Evolutionary conservation across 2,113 vertebrate species (phyloP).

Genomic region (Chloebia gouldiae): DNA sequence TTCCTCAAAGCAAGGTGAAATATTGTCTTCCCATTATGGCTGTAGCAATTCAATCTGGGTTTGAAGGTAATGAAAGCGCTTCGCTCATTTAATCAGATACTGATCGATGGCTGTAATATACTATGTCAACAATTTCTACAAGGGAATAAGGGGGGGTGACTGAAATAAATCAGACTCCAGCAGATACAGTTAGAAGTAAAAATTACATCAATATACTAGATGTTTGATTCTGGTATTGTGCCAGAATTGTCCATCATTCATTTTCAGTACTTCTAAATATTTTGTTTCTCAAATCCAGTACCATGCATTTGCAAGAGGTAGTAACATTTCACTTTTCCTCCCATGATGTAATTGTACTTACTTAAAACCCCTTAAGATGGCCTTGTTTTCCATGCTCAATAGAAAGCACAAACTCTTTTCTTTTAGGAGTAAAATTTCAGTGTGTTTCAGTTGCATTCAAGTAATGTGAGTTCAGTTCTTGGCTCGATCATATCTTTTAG

Average conservation of each 20-base stretch:
- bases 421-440: neutral
- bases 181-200: neutral
- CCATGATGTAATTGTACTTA: neutral
- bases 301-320: neutral
- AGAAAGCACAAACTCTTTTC: neutral
- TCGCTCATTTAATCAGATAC: slow-evolving; percentile 55
- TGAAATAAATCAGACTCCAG: slow-evolving; percentile 22
- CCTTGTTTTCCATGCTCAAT: neutral
- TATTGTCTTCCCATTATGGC: slow-evolving; percentile 1
- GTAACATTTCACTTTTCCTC: neutral
- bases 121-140: slow-evolving; percentile 32
- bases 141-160: neutral
- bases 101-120: slow-evolving; percentile 55
- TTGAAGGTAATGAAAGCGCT: slow-evolving; percentile 50
- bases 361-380: neutral
- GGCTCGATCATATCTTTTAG: neutral
- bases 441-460: neutral
- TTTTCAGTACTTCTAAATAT: neutral
- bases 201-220: neutral
- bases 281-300: neutral
- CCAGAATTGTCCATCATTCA: neutral
- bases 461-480: neutral
- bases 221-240: neutral
- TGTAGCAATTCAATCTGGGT: slow-evolving; percentile 39
- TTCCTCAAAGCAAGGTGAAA: slow-evolving; percentile 2